Conservation (phyloP, 2,888 invertebrate species). For the Eueremaeus valkanovi region DNA sequence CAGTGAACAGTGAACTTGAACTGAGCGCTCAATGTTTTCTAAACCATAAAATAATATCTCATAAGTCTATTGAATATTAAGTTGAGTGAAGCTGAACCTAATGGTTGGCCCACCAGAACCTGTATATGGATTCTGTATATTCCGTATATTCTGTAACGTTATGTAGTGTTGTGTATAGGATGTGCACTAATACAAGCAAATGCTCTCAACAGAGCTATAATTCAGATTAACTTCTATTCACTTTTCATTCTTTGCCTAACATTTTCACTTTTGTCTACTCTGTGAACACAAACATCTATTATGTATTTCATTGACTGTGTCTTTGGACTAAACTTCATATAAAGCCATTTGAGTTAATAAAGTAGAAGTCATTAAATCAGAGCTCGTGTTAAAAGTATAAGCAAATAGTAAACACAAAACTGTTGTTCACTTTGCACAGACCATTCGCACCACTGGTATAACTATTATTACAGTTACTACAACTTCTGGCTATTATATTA, state of each 20-base stretch:
- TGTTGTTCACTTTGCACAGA: neutral
- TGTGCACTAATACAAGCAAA: neutral
- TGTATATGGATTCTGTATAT: no score
- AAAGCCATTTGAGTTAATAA: neutral
- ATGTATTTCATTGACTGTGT: neutral
- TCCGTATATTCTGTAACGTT: no score
- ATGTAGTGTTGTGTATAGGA: neutral
- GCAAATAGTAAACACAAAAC: no score
- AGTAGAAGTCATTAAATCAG: neutral
- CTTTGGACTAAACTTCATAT: neutral
- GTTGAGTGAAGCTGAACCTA: neutral
- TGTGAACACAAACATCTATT: neutral
- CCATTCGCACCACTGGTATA: neutral
- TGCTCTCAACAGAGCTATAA: neutral
- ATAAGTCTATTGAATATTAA: neutral
- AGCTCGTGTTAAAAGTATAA: neutral
- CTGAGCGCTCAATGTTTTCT: neutral
- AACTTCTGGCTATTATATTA: no score
- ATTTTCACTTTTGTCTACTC: neutral
- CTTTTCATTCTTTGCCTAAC: no score
- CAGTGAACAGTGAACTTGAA: constrained; percentile 1
- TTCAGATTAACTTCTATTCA: neutral
- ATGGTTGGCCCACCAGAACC: neutral
- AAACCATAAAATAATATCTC: neutral
- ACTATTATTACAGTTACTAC: neutral